Evolutionary conservation across 1,140 invertebrate species (phyloP).

Genomic region (Cyclina sinensis): DNA sequence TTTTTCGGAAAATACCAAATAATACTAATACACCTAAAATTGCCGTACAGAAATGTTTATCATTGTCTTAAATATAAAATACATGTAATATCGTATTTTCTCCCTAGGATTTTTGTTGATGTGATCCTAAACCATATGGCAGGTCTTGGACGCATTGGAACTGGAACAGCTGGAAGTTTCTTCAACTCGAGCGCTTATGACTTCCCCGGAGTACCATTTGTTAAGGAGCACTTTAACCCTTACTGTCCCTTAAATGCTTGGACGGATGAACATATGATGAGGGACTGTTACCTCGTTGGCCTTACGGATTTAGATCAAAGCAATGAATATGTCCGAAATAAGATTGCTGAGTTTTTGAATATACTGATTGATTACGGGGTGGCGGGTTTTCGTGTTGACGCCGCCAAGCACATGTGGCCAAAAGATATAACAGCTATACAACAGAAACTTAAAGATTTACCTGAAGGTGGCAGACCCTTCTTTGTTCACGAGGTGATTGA

Average conservation of each 20-base stretch:
- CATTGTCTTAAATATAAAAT: too few relatives aligned
- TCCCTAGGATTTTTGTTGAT: slow-evolving; percentile 87
- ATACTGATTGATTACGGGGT: slow-evolving; percentile 92
- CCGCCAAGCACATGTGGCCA: slow-evolving; percentile 85
- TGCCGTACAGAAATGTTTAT: too few relatives aligned
- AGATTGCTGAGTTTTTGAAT: slow-evolving; percentile 89
- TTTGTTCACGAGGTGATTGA: slow-evolving; percentile 95
- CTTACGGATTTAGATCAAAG: slow-evolving; percentile 92
- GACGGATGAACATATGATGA: slow-evolving; percentile 82
- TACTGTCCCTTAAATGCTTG: slow-evolving; percentile 85
- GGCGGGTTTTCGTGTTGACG: slow-evolving; percentile 89
- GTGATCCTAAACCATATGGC: slow-evolving; percentile 96
- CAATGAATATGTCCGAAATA: slow-evolving; percentile 90
- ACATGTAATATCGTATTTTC: too few relatives aligned
- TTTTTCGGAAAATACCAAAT: too few relatives aligned
- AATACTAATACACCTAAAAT: too few relatives aligned
- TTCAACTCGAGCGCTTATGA: slow-evolving; percentile 84
- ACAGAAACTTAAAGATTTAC: slow-evolving; percentile 85
- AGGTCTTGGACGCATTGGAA: slow-evolving; percentile 85
- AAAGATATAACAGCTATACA: slow-evolving; percentile 77
- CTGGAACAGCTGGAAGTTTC: slow-evolving; percentile 81
- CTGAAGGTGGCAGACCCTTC: slow-evolving; percentile 86
- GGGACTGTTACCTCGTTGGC: slow-evolving; percentile 92
- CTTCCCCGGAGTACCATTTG: slow-evolving; percentile 88
- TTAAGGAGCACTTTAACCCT: slow-evolving; percentile 81